Evolutionary conservation across 2,113 vertebrate species (phyloP).

Genomic region (Fulmarus glacialis): DNA sequence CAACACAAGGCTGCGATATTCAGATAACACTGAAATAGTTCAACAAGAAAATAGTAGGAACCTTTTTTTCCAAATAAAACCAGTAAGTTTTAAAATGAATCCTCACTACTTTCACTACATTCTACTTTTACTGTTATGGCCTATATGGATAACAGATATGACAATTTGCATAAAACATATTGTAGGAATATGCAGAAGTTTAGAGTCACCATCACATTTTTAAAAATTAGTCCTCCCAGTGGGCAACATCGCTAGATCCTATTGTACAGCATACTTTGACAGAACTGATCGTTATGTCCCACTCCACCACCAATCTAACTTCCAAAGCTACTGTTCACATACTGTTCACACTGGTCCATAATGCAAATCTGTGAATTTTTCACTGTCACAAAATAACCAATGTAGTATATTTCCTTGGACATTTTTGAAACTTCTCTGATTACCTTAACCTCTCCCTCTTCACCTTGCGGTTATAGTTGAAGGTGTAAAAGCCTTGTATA

Average conservation of each 20-base stretch:
- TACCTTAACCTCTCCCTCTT: background rate
- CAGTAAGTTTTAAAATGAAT: background rate
- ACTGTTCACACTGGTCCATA: background rate
- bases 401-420: background rate
- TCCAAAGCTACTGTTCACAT: background rate
- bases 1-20: background rate
- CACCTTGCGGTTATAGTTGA: background rate
- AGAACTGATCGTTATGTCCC: background rate
- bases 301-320: background rate
- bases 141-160: background rate
- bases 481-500: background rate
- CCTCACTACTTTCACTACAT: background rate
- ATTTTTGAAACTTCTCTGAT: background rate
- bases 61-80: background rate
- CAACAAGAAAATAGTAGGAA: background rate
- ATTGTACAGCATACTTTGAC: background rate
- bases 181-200: background rate
- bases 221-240: background rate
- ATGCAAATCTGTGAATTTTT: background rate
- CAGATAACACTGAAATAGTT: background rate
- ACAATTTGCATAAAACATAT: background rate
- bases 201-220: background rate
- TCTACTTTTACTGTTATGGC: background rate
- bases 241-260: background rate
- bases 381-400: background rate